phyloP scores from a whole-genome alignment of 92 coral and sea anemone species.

The Anthopleura xanthogrammica region DNA sequence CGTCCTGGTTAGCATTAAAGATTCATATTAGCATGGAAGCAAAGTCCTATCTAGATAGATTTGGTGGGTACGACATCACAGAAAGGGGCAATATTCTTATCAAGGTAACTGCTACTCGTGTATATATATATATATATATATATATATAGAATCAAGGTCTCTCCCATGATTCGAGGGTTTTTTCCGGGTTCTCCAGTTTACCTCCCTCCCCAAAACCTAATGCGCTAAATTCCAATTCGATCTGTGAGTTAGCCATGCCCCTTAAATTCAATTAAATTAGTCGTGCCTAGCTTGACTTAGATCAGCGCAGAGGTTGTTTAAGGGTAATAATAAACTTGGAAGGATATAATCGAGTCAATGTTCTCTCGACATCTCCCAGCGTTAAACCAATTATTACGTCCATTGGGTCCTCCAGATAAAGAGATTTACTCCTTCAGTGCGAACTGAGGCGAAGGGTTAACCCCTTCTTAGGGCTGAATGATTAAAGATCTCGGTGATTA shows the following conservation, averaged over 20 bases:
- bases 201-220: too few species aligned
- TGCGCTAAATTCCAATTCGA: too few species aligned
- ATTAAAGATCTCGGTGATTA: not conserved
- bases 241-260: too few species aligned
- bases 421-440: not conserved
- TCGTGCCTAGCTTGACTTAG: too few species aligned
- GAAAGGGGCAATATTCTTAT: constrained; percentile 66
- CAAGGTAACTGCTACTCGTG: constrained; percentile 53
- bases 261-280: too few species aligned
- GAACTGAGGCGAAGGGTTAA: not conserved
- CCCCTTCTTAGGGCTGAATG: not conserved
- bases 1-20: constrained; percentile 48
- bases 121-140: too few species aligned
- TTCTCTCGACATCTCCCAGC: not conserved
- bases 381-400: not conserved
- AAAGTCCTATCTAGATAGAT: constrained; percentile 51
- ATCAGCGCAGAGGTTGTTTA: not conserved
- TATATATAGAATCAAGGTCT: not conserved
- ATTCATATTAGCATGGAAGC: constrained; percentile 85
- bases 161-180: not conserved
- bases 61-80: constrained; percentile 62
- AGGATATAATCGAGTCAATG: not conserved
- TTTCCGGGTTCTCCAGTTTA: too few species aligned
- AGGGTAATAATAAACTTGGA: not conserved
- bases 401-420: not conserved